These are phyloP conservation scores for Pipistrellus nathusii DNA, from an alignment of 2,797 vertebrate genomes.

Conservation along the genomic window DNA sequence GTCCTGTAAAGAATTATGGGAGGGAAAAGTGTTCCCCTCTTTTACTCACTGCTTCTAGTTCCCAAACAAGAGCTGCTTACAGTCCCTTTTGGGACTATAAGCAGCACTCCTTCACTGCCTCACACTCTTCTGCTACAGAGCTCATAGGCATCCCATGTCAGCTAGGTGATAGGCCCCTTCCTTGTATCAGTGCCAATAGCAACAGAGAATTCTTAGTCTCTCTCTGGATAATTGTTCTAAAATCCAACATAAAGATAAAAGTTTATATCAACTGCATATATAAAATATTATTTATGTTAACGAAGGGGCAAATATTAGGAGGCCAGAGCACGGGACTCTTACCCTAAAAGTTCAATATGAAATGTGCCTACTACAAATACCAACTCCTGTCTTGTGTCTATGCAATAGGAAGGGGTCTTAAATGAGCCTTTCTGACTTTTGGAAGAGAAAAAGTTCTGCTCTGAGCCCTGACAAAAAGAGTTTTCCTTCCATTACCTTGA, in stretches of 20 bases:
- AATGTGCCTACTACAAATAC: neutral
- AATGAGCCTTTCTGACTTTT: neutral
- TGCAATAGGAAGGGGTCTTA: neutral
- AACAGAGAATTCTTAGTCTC: neutral
- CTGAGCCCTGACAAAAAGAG: neutral
- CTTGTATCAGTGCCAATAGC: neutral
- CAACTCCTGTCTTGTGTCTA: neutral
- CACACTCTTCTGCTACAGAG: neutral
- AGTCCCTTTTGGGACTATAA: neutral
- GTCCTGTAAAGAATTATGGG: neutral
- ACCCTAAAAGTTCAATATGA: neutral
- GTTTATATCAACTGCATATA: neutral
- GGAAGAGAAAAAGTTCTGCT: neutral
- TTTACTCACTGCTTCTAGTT: neutral
- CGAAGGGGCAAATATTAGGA: constrained; percentile 18
- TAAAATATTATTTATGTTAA: neutral
- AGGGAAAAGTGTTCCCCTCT: neutral
- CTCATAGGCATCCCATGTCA: neutral
- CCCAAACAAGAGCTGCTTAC: neutral
- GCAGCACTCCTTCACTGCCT: neutral
- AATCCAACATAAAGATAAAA: neutral
- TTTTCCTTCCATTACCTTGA: neutral
- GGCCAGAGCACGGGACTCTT: neutral
- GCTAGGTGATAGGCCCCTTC: neutral
- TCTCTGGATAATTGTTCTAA: neutral